Conservation (phyloP, 2,113 vertebrate genomes). For the Mastomys coucha region DNA sequence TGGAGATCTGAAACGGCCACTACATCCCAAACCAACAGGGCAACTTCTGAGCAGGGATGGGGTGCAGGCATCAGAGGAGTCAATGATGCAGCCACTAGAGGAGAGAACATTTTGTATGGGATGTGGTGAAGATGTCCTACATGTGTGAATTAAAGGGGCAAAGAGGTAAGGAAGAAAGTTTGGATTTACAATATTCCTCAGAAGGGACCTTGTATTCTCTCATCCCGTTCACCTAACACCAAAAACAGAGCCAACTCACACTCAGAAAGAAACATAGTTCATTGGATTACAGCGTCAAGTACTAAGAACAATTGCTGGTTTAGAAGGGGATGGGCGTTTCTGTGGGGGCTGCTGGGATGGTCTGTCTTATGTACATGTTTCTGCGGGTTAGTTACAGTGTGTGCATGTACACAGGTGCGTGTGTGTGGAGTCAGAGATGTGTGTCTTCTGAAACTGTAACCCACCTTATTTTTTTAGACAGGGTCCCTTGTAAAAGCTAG, state of each 20-base stretch:
- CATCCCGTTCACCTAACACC: not conserved
- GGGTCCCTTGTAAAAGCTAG: not conserved
- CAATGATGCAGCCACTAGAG: not conserved
- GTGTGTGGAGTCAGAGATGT: not conserved
- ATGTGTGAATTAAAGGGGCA: not conserved
- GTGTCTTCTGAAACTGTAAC: too few relatives aligned
- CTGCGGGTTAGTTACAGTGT: not conserved
- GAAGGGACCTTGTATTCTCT: not conserved
- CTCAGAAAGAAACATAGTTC: not conserved
- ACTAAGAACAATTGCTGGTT: not conserved
- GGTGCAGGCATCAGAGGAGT: accelerated
- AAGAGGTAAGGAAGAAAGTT: not conserved
- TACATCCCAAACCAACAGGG: too few relatives aligned
- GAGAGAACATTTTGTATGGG: not conserved
- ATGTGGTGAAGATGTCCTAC: not conserved
- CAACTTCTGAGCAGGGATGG: not conserved
- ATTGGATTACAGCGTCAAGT: not conserved
- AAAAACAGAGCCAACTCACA: not conserved
- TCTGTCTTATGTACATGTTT: not conserved
- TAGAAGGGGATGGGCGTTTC: not conserved
- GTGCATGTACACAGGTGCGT: not conserved
- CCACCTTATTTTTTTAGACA: not conserved
- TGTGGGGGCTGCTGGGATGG: not conserved
- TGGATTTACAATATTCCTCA: not conserved
- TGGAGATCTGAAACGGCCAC: accelerated